A percentile compares a stretch with the other conserved stretches of the same genome.
Evolutionary conservation across 2,113 vertebrate genomes (phyloP).

Genomic region (Stigmatopora argus): DNA sequence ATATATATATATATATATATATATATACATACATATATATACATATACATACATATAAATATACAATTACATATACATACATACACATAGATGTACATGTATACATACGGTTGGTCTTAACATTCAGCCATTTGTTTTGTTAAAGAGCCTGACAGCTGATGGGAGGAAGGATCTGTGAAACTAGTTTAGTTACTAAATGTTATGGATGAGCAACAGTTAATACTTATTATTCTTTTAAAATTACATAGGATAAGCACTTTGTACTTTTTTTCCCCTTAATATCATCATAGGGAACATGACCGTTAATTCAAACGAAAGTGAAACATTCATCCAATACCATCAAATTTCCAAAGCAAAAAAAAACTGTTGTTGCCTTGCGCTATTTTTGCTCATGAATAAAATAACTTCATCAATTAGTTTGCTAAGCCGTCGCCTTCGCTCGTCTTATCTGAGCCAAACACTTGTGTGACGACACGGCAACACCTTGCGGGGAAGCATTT

Average conservation of each 20-base stretch:
- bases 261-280: background rate
- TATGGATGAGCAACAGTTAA: too few species aligned
- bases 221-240: too few species aligned
- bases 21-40: too few species aligned
- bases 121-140: too few species aligned
- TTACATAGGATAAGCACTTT: background rate
- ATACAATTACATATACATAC: too few species aligned
- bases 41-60: too few species aligned
- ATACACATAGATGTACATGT: too few species aligned
- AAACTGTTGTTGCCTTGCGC: background rate
- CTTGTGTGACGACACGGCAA: background rate
- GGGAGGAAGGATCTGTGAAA: too few species aligned
- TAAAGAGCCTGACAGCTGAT: too few species aligned
- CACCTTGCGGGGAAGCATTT: background rate
- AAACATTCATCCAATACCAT: background rate
- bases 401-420: background rate
- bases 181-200: too few species aligned
- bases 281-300: background rate
- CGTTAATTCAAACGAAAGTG: background rate
- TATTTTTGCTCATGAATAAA: background rate
- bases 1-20: too few species aligned
- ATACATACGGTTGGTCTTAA: too few species aligned
- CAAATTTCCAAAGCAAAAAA: background rate
- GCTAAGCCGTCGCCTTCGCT: background rate
- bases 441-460: background rate